Evolutionary conservation across 2,113 vertebrate genomes (phyloP).

Genomic region (Rhinoderma darwinii): DNA sequence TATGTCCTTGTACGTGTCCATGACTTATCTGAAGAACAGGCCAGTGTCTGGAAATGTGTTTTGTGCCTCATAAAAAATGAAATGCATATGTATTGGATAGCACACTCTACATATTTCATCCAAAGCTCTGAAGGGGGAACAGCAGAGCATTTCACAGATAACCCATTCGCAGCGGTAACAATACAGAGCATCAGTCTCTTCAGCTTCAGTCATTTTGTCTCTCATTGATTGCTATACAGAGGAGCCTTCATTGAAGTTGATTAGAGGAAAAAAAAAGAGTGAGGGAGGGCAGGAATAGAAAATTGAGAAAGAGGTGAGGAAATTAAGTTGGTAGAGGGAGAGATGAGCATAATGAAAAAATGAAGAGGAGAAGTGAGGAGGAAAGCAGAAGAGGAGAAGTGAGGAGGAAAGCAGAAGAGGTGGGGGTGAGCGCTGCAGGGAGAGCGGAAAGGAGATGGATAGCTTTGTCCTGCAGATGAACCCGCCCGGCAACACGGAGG

Average conservation of each 20-base stretch:
- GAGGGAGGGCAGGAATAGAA: slow-evolving; percentile 40
- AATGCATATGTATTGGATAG: slow-evolving; percentile 54
- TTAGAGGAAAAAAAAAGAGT: slow-evolving; percentile 30
- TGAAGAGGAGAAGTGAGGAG: slow-evolving; percentile 57
- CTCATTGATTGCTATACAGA: slow-evolving; percentile 39
- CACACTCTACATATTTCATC: slow-evolving; percentile 45
- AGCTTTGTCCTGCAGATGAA: slow-evolving; percentile 75
- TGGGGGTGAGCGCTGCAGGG: slow-evolving; percentile 57
- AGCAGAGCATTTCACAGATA: slow-evolving; percentile 34
- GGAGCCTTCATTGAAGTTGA: slow-evolving; percentile 41
- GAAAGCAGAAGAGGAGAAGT: slow-evolving; percentile 57
- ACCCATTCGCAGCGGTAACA: slow-evolving; percentile 14
- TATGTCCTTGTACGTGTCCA: slow-evolving; percentile 35
- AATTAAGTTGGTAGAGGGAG: slow-evolving; percentile 46
- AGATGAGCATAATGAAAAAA: slow-evolving; percentile 55
- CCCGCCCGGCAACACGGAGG: slow-evolving; percentile 76
- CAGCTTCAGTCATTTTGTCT: slow-evolving; percentile 30
- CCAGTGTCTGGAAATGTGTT: slow-evolving; percentile 37
- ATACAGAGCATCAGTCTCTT: slow-evolving; percentile 44
- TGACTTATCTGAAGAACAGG: slow-evolving; percentile 31
- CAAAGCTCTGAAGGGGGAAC: slow-evolving; percentile 35
- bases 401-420: slow-evolving; percentile 58
- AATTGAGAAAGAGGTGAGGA: slow-evolving; percentile 50
- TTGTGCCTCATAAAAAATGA: slow-evolving; percentile 50
- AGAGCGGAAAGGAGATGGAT: slow-evolving; percentile 68